Evolutionary conservation across 2,888 invertebrate genomes (phyloP).

Genomic region (Agrilus biguttatus): DNA sequence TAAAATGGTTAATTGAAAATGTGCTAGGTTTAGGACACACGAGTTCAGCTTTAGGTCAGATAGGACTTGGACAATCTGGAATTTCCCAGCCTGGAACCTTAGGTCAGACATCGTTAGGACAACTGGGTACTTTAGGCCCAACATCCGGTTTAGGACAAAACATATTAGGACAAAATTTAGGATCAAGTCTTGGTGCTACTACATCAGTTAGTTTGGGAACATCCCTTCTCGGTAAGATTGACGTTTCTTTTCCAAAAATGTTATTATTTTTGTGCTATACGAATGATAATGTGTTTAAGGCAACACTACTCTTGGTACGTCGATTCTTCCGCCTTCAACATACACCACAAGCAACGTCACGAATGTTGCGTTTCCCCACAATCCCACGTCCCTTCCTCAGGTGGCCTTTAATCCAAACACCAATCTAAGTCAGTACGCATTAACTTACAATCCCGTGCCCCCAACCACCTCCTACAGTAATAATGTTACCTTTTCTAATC

Average conservation of each 20-base stretch:
- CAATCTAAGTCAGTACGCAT: slow-evolving; percentile 31
- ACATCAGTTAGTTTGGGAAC: slow-evolving; percentile 5
- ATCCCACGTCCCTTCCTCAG: slow-evolving; percentile 24
- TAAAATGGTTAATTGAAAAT: too few species aligned
- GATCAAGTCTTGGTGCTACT: slow-evolving; percentile 3
- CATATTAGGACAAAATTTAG: not conserved
- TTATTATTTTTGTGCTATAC: slow-evolving; percentile 12
- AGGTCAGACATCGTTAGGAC: slow-evolving; percentile 5
- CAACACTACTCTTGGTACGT: slow-evolving; percentile 31
- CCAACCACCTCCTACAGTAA: slow-evolving; percentile 24
- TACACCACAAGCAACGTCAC: slow-evolving; percentile 35
- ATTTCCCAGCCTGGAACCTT: not conserved
- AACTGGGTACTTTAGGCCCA: slow-evolving; percentile 16
- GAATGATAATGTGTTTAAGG: slow-evolving; percentile 21
- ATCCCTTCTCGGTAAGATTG: slow-evolving; percentile 6
- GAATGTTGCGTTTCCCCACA: slow-evolving; percentile 38
- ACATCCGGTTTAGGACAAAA: slow-evolving; percentile 13
- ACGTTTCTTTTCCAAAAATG: slow-evolving; percentile 1
- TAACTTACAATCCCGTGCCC: slow-evolving; percentile 27
- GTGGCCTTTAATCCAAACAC: slow-evolving; percentile 34
- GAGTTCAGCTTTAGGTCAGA: slow-evolving; percentile 1
- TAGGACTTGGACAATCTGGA: slow-evolving; percentile 1
- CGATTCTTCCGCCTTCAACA: slow-evolving; percentile 36
- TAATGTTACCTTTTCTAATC: slow-evolving; percentile 50
- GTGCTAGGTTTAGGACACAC: slow-evolving; percentile 4